A percentile compares a stretch with the other conserved stretches of the same genome.
Evolutionary conservation across 2,888 invertebrate species (phyloP).

Genomic region (Drosophila lacicola): DNA sequence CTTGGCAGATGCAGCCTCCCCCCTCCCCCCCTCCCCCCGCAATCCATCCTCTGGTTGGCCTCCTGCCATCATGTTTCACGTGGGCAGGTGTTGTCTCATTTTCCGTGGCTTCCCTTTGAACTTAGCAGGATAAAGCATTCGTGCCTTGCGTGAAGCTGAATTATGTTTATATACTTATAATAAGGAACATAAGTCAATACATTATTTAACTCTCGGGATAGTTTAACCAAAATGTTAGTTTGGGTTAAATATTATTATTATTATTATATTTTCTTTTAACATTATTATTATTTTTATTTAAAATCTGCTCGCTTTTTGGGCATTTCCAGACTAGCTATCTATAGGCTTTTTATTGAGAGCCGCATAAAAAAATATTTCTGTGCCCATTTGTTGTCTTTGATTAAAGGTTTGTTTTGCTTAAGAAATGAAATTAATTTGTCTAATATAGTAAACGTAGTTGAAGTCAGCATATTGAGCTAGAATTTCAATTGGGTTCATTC

Average conservation of each 20-base stretch:
- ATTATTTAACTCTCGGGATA: too few species aligned
- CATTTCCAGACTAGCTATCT: too few species aligned
- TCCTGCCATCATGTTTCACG: constrained; percentile 34
- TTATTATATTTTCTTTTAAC: too few species aligned
- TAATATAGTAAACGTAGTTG: constrained; percentile 62
- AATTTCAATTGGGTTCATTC: constrained; percentile 44
- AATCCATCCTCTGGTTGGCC: neutral
- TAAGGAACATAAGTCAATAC: too few species aligned
- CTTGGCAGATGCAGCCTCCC: constrained; percentile 19
- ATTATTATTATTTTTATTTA: too few species aligned
- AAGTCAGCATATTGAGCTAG: constrained; percentile 1
- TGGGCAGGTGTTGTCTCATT: constrained; percentile 71
- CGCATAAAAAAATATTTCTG: too few species aligned
- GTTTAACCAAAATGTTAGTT: too few species aligned
- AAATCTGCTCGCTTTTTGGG: too few species aligned
- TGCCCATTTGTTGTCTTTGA: neutral
- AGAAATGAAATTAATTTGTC: constrained; percentile 56
- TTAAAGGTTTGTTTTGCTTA: constrained; percentile 9
- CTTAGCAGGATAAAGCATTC: constrained; percentile 2
- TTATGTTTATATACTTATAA: too few species aligned
- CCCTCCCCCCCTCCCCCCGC: neutral
- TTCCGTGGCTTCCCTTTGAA: constrained; percentile 7
- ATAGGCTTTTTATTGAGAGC: too few species aligned
- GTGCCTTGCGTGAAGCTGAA: constrained; percentile 21
- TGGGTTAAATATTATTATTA: too few species aligned